These are phyloP conservation scores for Hyposmocoma kahamanoa DNA, from an alignment of 1,140 invertebrate genomes.

Conservation along the genomic window DNA sequence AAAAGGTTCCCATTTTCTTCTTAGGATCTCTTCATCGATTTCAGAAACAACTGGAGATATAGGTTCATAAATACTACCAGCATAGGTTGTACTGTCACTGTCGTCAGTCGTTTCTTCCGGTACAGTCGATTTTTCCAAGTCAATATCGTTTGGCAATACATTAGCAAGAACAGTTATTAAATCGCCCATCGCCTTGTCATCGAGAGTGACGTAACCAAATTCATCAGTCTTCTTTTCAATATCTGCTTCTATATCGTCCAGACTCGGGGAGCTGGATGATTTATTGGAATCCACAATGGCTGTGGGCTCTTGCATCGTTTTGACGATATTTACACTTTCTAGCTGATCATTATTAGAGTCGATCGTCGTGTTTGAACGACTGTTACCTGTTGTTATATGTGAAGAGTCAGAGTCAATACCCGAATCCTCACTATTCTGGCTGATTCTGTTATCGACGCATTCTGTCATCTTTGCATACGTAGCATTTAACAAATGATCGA, in stretches of 20 bases:
- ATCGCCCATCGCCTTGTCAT: slow-evolving; percentile 25
- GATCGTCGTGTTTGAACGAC: no score
- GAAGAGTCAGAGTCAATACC: no score
- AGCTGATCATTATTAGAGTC: no score
- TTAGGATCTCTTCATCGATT: slow-evolving; percentile 9
- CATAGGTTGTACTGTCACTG: neutral
- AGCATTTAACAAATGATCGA: no score
- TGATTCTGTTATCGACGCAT: no score
- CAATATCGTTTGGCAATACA: slow-evolving; percentile 4
- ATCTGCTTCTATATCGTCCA: slow-evolving; percentile 31
- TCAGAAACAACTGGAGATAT: slow-evolving; percentile 33
- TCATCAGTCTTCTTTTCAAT: slow-evolving; percentile 28
- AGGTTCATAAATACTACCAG: slow-evolving; percentile 28
- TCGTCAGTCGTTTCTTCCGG: neutral
- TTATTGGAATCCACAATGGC: neutral
- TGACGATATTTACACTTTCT: no score
- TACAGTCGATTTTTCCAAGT: neutral
- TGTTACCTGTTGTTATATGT: no score
- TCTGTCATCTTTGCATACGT: no score
- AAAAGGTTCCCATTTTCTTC: slow-evolving; percentile 9
- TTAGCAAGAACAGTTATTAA: slow-evolving; percentile 25
- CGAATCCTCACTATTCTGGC: no score
- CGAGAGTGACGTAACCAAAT: slow-evolving; percentile 34
- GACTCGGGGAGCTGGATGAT: slow-evolving; percentile 8
- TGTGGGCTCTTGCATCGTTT: neutral